Conservation (phyloP, 2,113 vertebrate genomes). For the Ranitomeya imitator region DNA sequence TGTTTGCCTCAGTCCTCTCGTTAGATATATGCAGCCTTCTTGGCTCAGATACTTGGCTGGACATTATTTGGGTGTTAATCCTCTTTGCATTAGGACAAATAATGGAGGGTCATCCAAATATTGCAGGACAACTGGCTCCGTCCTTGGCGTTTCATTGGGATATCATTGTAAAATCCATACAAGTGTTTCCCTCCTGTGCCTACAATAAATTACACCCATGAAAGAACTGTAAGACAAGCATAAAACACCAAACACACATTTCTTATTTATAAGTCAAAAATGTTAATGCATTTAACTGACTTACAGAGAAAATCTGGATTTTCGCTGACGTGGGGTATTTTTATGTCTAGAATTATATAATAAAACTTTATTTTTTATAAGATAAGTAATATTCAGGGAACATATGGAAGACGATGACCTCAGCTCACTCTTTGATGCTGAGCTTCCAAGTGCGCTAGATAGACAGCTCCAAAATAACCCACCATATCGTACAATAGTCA, state of each 20-base stretch:
- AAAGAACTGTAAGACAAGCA: slow-evolving; percentile 31
- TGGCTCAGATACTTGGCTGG: background rate
- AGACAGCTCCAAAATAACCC: background rate
- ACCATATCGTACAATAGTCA: background rate
- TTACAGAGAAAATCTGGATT: slow-evolving; percentile 6
- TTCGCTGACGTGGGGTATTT: slow-evolving; percentile 30
- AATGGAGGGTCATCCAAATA: background rate
- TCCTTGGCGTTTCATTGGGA: slow-evolving; percentile 12
- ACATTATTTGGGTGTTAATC: background rate
- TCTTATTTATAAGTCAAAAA: slow-evolving; percentile 29
- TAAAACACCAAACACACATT: slow-evolving; percentile 20
- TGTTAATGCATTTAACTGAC: slow-evolving; percentile 37
- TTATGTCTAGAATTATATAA: slow-evolving; percentile 27
- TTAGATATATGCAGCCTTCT: background rate
- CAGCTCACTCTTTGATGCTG: background rate
- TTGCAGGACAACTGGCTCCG: slow-evolving; percentile 3
- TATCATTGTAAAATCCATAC: slow-evolving; percentile 16
- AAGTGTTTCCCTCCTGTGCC: slow-evolving; percentile 11
- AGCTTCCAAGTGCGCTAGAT: background rate
- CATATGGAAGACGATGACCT: slow-evolving; percentile 21
- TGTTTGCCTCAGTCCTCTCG: background rate
- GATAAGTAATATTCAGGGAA: slow-evolving; percentile 16
- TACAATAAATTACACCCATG: slow-evolving; percentile 23
- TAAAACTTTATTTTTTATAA: slow-evolving; percentile 31
- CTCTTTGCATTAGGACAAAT: slow-evolving; percentile 17